These are phyloP conservation scores for Takifugu flavidus DNA, from an alignment of 2,113 vertebrate species.

Conservation along the genomic window DNA sequence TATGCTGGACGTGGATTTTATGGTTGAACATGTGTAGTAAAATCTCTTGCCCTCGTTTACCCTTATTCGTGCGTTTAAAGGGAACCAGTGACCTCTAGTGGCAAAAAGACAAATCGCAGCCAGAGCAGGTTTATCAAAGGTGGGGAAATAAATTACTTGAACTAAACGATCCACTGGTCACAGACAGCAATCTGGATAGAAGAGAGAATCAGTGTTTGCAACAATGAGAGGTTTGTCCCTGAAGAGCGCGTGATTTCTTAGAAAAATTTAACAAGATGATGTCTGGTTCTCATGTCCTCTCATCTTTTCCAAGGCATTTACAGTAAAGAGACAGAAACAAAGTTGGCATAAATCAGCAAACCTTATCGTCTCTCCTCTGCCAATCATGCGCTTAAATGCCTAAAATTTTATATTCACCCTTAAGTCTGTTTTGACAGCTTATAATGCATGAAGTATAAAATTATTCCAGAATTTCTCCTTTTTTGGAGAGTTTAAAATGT, in stretches of 20 bases:
- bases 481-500: too few relatives aligned
- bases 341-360: neutral
- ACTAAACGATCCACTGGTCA: constrained; percentile 1
- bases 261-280: neutral
- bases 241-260: neutral
- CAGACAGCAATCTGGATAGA: constrained; percentile 16
- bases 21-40: neutral
- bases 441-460: too few relatives aligned
- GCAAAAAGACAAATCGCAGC: neutral
- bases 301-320: constrained; percentile 6
- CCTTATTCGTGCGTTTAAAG: neutral
- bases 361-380: too few relatives aligned
- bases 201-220: constrained; percentile 1
- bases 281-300: neutral
- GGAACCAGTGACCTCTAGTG: constrained; percentile 40
- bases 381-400: too few relatives aligned
- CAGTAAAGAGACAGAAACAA: constrained; percentile 33
- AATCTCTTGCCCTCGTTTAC: neutral
- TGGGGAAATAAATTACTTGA: neutral
- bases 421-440: too few relatives aligned
- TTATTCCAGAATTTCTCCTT: too few relatives aligned
- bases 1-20: neutral
- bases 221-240: constrained; percentile 25
- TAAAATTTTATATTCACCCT: too few relatives aligned
- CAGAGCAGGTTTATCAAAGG: neutral